Base-by-base conservation (phyloP, 2,113 vertebrate genomes). In the Lanius collurio region DNA sequence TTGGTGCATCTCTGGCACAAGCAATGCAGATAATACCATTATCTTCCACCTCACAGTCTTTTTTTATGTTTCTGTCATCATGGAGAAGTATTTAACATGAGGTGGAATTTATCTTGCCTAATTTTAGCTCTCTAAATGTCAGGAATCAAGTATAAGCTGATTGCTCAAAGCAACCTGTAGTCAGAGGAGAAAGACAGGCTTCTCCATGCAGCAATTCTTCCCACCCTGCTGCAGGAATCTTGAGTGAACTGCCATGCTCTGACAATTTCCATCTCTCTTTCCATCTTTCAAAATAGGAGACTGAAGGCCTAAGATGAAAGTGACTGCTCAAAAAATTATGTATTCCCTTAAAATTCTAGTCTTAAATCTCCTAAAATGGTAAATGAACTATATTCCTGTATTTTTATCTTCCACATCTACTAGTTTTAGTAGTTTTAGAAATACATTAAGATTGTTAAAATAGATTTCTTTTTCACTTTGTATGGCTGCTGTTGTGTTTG, bases 71-170 rank as follows among this genome's bases (percentile, higher is more conserved):
- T 87, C 55, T 89, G 62, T 68, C 44, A 93, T 87, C 21, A 31
- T 24, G 44, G 57, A 52, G 41, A 87, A 80, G 7, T 70, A 63
- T 77, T 93, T 80, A 89, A 55, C 80, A 77, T 78, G 81, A 63
- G 33, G 44, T 93, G 52, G 68, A 95, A 94, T 95, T 95, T 95
- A 81, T 86, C 79, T 95, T 89, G 24, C 23, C 68, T 93, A 93
- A 95, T 90, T 96, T 94, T 93, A 93, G 76, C 76, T 86, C 69
- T 50, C 76, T 81, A 90, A 95, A 90, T 90, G 23, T 83, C 83
- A 93, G 47, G 56, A 93, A 86, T 86, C 35, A n/a, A 70, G 9
- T 69, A 47, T 42, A 77, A 87, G 7, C 33, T 86, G 71, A 80
- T 90, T 86, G 83, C 31, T 93, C 27, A 92, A 86, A 78, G 56